These are phyloP conservation scores for Polyergus mexicanus DNA, from an alignment of 1,140 invertebrate species.

Conservation along the genomic window DNA sequence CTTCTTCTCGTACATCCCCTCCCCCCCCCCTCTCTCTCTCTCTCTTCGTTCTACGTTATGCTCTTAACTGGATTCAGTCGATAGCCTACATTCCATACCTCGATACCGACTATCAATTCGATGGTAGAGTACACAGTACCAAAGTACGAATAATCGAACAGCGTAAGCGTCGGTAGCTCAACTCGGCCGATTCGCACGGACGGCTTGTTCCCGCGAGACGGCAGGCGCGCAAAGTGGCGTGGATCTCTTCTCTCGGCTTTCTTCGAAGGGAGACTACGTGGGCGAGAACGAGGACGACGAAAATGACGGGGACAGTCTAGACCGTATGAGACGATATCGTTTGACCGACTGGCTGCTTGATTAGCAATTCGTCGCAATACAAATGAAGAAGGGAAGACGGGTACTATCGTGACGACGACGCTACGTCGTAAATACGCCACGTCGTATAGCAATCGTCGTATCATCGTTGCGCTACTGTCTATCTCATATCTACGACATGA, in stretches of 20 bases:
- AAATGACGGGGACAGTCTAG: constrained; percentile 38
- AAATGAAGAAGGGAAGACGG: constrained; percentile 44
- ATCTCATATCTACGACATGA: constrained; percentile 23
- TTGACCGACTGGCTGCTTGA: constrained; percentile 65
- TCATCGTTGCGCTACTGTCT: not conserved
- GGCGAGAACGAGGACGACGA: constrained; percentile 15
- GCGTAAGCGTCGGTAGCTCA: constrained; percentile 10
- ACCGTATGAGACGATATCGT: constrained; percentile 64
- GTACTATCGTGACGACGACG: constrained; percentile 52
- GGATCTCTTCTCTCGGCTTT: constrained; percentile 11
- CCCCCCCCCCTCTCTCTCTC: not conserved
- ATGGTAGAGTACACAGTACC: constrained; percentile 64
- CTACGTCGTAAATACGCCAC: constrained; percentile 66
- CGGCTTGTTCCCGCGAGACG: constrained; percentile 20
- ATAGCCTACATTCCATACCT: constrained; percentile 70
- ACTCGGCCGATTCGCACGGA: not conserved
- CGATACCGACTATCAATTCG: constrained; percentile 63
- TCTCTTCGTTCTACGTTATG: constrained; percentile 33
- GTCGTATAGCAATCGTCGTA: constrained; percentile 40
- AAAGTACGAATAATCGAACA: constrained; percentile 56
- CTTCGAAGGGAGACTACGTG: constrained; percentile 30
- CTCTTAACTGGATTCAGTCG: constrained; percentile 67
- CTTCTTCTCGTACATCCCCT: constrained; percentile 40
- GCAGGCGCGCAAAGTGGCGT: constrained; percentile 6
- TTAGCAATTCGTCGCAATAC: constrained; percentile 74